Base-by-base conservation (phyloP, 2,888 invertebrate species). In the Brachyptera putata region DNA sequence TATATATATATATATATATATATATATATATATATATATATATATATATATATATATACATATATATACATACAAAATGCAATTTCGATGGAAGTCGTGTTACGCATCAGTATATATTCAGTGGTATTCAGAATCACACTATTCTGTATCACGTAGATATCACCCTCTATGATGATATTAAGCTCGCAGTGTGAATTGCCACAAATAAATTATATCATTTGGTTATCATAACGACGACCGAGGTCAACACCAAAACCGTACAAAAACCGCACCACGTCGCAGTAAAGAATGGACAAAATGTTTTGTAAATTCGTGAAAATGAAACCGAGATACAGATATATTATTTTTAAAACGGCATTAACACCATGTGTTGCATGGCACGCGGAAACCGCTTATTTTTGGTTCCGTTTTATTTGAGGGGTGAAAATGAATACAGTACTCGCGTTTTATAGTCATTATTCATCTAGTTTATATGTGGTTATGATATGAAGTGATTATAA, bases 91-190 rank as follows among this genome's bases (percentile, higher is more conserved):
- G n/a, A n/a, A n/a, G n/a, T n/a, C n/a, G n/a, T n/a, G n/a, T n/a
- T n/a, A n/a, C n/a, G n/a, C n/a, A n/a, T n/a, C 46, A 14, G 21
- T 53, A 43, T 30, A 59, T 59, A 59, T 55, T 59, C 25, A 46
- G 59, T 55, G 55, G 46, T 30, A 25, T 9, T 22, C 11, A n/a
- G n/a, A n/a, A n/a, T n/a, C n/a, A n/a, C n/a, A n/a, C n/a, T n/a
- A n/a, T n/a, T n/a, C n/a, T n/a, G n/a, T n/a, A n/a, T n/a, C 21
- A 13, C 22, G 21, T 21, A n/a, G 22, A 21, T 46, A 46, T 46
- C 46, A 24, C 46, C 46, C 46, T 24, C 24, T 16, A 24, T 21
- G 5, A 24, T 22, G 5, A 46, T 24, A 46, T 46, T 22, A 46
- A 24, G 24, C 46, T 46, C 22, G 46, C 46, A 41, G 46, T 39